phyloP scores from a whole-genome alignment of 2,888 invertebrate genomes.

The Seira ritae region DNA sequence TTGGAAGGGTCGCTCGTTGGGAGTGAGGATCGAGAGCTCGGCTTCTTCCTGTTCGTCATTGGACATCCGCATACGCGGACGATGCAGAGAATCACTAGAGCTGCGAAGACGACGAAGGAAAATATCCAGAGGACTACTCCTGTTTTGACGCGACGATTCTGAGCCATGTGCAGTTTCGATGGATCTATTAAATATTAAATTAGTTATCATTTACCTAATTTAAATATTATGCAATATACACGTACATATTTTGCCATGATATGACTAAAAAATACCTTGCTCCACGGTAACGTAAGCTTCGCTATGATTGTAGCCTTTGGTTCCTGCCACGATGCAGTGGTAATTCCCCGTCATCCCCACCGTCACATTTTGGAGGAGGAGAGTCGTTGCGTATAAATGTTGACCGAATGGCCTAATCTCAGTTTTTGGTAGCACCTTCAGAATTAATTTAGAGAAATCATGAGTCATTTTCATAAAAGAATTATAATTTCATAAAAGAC shows the following conservation, averaged over 20 bases:
- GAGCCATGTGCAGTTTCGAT: conserved; percentile 44
- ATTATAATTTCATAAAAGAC: no score
- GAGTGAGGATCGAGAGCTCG: neutral
- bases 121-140: conserved; percentile 66
- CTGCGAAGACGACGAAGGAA: conserved; percentile 68
- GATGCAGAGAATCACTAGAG: conserved; percentile 62
- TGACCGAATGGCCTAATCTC: conserved; percentile 58
- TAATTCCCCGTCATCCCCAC: conserved; percentile 67
- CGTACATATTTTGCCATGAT: neutral
- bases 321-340: conserved; percentile 67
- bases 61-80: conserved; percentile 68
- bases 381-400: conserved; percentile 65
- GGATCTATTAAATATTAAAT: conserved; percentile 46
- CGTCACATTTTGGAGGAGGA: conserved; percentile 68
- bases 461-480: neutral
- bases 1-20: conserved; percentile 37
- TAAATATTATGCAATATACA: neutral
- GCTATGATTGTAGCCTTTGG: conserved; percentile 67
- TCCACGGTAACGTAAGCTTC: conserved; percentile 67
- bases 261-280: conserved; percentile 45
- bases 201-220: neutral
- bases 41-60: conserved; percentile 21
- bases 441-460: conserved; percentile 1
- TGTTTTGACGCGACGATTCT: conserved; percentile 35
- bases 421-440: conserved; percentile 67